Evolutionary conservation across 2,797 vertebrate species (phyloP).

Genomic region (Selene dorsalis): DNA sequence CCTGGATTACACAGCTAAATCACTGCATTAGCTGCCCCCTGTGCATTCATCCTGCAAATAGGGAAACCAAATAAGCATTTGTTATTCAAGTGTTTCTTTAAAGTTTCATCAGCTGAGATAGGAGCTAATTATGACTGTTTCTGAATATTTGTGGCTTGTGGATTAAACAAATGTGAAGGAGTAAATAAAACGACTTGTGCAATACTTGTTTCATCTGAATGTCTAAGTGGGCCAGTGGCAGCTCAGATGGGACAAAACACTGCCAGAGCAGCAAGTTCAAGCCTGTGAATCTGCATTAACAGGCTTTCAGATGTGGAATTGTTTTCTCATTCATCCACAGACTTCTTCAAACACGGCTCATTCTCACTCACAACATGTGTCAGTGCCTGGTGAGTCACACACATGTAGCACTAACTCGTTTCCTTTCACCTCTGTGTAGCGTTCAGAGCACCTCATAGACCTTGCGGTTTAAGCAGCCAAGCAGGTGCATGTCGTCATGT

Average conservation of each 20-base stretch:
- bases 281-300: slow-evolving; percentile 2
- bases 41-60: slow-evolving; percentile 31
- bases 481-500: slow-evolving; percentile 50
- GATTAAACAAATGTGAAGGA: neutral
- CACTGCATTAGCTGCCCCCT: slow-evolving; percentile 20
- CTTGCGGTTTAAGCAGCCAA: slow-evolving; percentile 26
- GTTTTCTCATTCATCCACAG: slow-evolving; percentile 32
- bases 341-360: slow-evolving; percentile 13
- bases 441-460: slow-evolving; percentile 38
- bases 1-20: slow-evolving; percentile 32
- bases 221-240: neutral
- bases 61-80: slow-evolving; percentile 11
- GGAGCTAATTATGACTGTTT: slow-evolving; percentile 1
- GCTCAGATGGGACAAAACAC: neutral
- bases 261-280: no score
- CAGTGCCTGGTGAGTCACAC: slow-evolving; percentile 24
- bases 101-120: neutral
- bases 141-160: neutral
- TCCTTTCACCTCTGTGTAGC: slow-evolving; percentile 23
- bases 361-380: slow-evolving; percentile 1
- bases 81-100: slow-evolving; percentile 9
- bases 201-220: neutral
- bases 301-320: neutral
- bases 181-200: neutral
- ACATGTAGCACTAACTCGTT: slow-evolving; percentile 30